Conservation (phyloP, 2,797 vertebrate genomes). For the Ctenochaetus hawaiiensis region DNA sequence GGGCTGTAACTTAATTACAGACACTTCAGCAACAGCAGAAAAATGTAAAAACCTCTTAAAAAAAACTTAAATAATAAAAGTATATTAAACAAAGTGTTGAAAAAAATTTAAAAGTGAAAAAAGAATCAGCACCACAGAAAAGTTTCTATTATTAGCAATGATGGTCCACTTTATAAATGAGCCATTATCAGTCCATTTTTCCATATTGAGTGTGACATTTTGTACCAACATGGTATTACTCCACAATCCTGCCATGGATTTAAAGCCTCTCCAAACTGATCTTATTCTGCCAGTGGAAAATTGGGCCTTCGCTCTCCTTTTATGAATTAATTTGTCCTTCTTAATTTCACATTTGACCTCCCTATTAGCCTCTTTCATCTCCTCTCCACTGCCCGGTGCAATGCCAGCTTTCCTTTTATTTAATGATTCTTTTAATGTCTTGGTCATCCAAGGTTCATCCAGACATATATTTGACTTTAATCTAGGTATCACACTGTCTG, state of each 20-base stretch:
- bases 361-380: conserved; percentile 48
- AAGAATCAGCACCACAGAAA: not conserved
- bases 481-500: not conserved
- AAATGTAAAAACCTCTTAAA: not conserved
- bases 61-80: not conserved
- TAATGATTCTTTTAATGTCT: conserved; percentile 25
- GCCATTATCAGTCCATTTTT: conserved; percentile 12
- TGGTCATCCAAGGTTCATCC: conserved; percentile 5
- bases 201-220: conserved; percentile 30
- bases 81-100: not conserved
- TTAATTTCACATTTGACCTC: conserved; percentile 57
- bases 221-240: conserved; percentile 21
- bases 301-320: conserved; percentile 14
- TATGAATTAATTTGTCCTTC: conserved; percentile 48
- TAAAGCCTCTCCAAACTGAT: conserved; percentile 36
- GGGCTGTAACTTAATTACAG: not conserved
- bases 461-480: conserved; percentile 9
- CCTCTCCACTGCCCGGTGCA: not conserved
- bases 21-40: not conserved
- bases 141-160: not conserved
- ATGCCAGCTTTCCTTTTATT: conserved; percentile 46
- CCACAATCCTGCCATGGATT: conserved; percentile 19
- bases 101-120: conserved; percentile 7
- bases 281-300: conserved; percentile 40
- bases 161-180: conserved; percentile 6